Base-by-base conservation (phyloP, 2,113 vertebrate species). In the Lasiurus borealis region DNA sequence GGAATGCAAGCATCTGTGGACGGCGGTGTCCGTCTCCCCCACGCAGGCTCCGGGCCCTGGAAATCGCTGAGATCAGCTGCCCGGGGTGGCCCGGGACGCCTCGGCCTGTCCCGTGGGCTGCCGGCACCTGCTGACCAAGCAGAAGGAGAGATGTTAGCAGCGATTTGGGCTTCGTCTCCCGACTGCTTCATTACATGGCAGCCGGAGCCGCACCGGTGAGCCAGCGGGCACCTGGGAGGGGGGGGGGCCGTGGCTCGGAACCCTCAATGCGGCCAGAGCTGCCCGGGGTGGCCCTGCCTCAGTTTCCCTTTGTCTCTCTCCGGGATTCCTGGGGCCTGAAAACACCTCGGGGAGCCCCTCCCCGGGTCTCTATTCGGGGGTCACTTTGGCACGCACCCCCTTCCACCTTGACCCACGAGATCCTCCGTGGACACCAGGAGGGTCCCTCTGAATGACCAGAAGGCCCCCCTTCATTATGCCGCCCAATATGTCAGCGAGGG, bases 401-500 rank as follows among this genome's bases (percentile, higher is more conserved):
- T 85, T 7, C 44, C n/a, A 66, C 82, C 69, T 88, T 68, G 31
- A 76, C 52, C 88, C 27, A 23, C 82, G 62, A 19, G 80, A 23
- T 21, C 52, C 52, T 82, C 66, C 7, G 77, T 34, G 85, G 88
- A 83, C 77, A 34, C 94, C 68, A 23, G 16, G 0, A 0, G 85
- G 71, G 73, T 86, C 91, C 78, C 94, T 78, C 62, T 64, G 77
- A 93, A 48, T 40, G 80, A 93, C 48, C 0, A 2, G 57, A 57
- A 73, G 68, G 77, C 62, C 59, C 59, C 93, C 93, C 88, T 93
- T 97, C 82, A 96, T 97, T 97, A 96, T 87, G 62, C 91, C 14
- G 48, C 46, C 85, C 95, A 97, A 97, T 97, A 97, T 95, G 94
- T 96, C 92, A 95, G 85, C 68, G 0, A 83, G 75, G 96, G 77